Conservation (phyloP, 2,797 vertebrate species). For the Australoheros facetus region DNA sequence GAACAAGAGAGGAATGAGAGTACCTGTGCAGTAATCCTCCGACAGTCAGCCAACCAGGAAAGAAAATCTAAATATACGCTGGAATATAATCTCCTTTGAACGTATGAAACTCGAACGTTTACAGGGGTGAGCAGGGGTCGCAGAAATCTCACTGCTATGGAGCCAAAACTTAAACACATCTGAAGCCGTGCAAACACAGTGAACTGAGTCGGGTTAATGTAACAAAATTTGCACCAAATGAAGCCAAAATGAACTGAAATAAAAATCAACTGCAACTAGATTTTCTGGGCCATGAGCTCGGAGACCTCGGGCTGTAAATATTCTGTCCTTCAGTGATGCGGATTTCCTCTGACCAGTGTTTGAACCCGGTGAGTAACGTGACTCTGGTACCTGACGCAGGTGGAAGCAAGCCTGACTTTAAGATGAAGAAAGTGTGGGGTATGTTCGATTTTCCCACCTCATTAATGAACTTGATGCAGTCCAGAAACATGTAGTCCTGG, state of each 20-base stretch:
- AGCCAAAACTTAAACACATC: neutral
- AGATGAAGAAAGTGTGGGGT: neutral
- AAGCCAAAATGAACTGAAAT: neutral
- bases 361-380: neutral
- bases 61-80: too few species aligned
- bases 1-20: neutral
- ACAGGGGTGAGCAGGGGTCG: neutral
- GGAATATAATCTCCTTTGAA: neutral
- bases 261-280: neutral
- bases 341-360: neutral
- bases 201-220: neutral
- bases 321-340: too few species aligned
- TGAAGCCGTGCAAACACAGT: neutral
- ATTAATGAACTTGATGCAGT: slow-evolving; percentile 97
- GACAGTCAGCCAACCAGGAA: neutral
- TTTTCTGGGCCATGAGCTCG: neutral
- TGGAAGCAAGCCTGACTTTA: neutral
- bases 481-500: slow-evolving; percentile 95
- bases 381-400: neutral
- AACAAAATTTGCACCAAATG: neutral
- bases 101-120: neutral
- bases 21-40: neutral
- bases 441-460: slow-evolving; percentile 81
- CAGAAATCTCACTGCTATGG: neutral
- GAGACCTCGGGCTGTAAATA: neutral